Evolutionary conservation across 2,888 invertebrate genomes (phyloP).

Genomic region (Tupiocoris notatus): DNA sequence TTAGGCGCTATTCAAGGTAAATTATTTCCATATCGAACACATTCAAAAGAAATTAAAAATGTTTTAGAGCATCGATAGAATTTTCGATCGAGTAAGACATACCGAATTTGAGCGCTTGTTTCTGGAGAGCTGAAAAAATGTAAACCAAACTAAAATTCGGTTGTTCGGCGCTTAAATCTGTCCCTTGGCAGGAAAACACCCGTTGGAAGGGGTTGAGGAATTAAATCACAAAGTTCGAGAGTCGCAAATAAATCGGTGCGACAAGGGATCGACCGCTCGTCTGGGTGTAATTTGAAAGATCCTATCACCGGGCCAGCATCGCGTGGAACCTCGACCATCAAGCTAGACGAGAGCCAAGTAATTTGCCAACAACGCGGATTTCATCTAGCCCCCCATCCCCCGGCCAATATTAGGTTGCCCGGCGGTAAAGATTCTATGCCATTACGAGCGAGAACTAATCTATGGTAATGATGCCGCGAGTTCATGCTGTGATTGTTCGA

Average conservation of each 20-base stretch:
- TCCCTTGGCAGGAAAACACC: no score
- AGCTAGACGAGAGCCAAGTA: not conserved
- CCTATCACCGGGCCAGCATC: not conserved
- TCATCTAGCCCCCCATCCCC: constrained; percentile 5
- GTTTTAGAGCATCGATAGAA: not conserved
- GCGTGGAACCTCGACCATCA: not conserved
- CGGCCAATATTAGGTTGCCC: constrained; percentile 3
- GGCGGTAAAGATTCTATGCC: constrained; percentile 23
- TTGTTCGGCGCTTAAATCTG: no score
- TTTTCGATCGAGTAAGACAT: no score
- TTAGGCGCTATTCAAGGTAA: not conserved
- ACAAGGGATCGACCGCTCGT: not conserved
- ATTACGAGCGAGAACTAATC: constrained; percentile 13
- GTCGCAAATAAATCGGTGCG: not conserved
- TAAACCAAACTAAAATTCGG: no score
- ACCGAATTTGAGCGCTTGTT: no score
- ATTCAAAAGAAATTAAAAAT: not conserved
- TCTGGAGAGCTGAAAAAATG: no score
- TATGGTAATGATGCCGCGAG: constrained; percentile 6
- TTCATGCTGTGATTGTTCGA: not conserved
- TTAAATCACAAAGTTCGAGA: not conserved
- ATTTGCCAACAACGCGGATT: not conserved
- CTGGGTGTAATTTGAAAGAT: not conserved
- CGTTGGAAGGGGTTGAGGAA: not conserved
- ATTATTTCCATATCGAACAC: not conserved